Base-by-base conservation (phyloP, 2,797 vertebrate genomes). In the Caiman crocodilus region DNA sequence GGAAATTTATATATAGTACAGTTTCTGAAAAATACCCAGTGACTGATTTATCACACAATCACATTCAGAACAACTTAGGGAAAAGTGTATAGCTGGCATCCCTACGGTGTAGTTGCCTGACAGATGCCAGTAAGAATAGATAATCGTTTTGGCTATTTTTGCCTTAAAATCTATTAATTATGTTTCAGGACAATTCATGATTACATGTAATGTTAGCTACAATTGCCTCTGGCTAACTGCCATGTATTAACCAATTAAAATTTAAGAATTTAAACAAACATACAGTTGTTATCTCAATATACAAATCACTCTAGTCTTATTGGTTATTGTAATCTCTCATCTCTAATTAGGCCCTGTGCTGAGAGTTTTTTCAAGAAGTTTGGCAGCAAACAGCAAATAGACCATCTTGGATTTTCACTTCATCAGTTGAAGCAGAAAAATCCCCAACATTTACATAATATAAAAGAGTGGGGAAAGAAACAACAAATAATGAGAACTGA, bases 231-330 rank as follows among this genome's bases (percentile, higher is more conserved):
- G 0, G 1, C 55, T 76, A 1, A 67, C 77, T 87, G 84, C 79
- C 90, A 85, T 3, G 42, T 35, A 61, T 82, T 74, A 35, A 26
- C 58, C 79, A 90, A 80, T 79, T 67, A 84, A 89, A 78, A 73
- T 3, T 1, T 69, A 79, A 16, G 85, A 74, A 93, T 71, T 42
- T 42, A 71, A 11, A 71, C 42, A 42, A 71, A 64, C 3, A 1
- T 67, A 8, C 73, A 74, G 87, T 21, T 71, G 25, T 20, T 42
- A 20, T 25, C 23, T 69, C 58, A 76, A 57, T 59, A 58, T 0
- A 0, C 35, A 69, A 76, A 18, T 30, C 21, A 5, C 58, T 79
- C 69, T 87, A 67, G 21, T 71, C 32, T 42, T 42, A 71, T 71
- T 71, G 32, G 21, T 35, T 42, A 58, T 16, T 76, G 6, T 56